These are phyloP conservation scores for Lepidonotus clava DNA, from an alignment of 2,888 invertebrate genomes.

Conservation along the genomic window DNA sequence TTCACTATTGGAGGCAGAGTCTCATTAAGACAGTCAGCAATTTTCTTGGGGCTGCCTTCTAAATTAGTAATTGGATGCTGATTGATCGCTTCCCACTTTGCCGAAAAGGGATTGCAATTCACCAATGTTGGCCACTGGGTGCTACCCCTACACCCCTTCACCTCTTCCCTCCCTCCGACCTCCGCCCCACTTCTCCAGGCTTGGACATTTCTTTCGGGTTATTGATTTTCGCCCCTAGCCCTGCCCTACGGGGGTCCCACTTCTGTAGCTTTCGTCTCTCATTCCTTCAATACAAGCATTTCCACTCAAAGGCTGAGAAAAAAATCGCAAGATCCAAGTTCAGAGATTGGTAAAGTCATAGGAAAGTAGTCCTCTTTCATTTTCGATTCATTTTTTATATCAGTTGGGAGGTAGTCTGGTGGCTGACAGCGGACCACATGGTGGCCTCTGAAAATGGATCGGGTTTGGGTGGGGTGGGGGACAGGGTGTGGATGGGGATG, in stretches of 20 bases:
- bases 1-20: background rate
- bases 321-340: no score
- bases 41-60: background rate
- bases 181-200: background rate
- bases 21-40: background rate
- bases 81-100: background rate
- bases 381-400: no score
- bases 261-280: background rate
- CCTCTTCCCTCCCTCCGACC: no score
- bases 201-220: background rate
- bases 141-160: no score
- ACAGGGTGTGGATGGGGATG: no score
- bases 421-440: no score
- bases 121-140: no score
- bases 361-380: no score
- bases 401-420: no score
- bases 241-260: background rate
- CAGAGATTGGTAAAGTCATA: no score
- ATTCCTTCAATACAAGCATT: conserved; percentile 4
- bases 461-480: no score
- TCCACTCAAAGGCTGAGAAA: conserved; percentile 20
- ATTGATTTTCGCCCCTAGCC: background rate
- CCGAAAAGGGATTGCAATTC: background rate
- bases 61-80: background rate
- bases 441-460: no score